phyloP scores from a whole-genome alignment of 2,113 vertebrate species.

The Oostethus manadensis region DNA sequence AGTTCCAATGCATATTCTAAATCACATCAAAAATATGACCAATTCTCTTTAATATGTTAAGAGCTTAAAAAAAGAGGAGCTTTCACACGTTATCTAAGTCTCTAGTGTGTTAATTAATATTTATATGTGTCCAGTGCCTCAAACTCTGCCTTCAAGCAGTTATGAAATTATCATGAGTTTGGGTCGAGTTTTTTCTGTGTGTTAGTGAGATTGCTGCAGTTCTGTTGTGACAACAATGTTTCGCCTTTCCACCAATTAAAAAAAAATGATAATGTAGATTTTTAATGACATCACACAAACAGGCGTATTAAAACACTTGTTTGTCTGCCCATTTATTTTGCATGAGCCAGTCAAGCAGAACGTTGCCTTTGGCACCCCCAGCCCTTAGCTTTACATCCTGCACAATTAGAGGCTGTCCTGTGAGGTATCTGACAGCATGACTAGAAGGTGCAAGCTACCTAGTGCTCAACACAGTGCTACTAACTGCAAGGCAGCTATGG shows the following conservation, averaged over 20 bases:
- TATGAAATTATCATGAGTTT: slow-evolving; percentile 76
- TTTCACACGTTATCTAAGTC: slow-evolving; percentile 63
- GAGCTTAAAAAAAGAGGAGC: slow-evolving; percentile 65
- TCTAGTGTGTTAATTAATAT: slow-evolving; percentile 78
- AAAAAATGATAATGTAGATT: slow-evolving; percentile 36
- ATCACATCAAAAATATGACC: slow-evolving; percentile 65
- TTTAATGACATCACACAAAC: slow-evolving; percentile 37
- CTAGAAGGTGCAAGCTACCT: slow-evolving; percentile 57
- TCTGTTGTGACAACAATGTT: slow-evolving; percentile 28
- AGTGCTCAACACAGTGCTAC: slow-evolving; percentile 53
- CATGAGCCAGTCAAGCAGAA: slow-evolving; percentile 54
- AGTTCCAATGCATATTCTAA: slow-evolving; percentile 67
- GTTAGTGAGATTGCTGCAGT: slow-evolving; percentile 35
- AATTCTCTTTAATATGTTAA: slow-evolving; percentile 61
- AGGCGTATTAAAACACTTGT: slow-evolving; percentile 40
- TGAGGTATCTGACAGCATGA: slow-evolving; percentile 67
- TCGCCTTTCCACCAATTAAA: slow-evolving; percentile 36
- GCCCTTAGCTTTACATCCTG: slow-evolving; percentile 63
- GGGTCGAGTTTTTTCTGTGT: slow-evolving; percentile 52
- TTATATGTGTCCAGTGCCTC: slow-evolving; percentile 77
- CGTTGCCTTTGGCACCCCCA: slow-evolving; percentile 54
- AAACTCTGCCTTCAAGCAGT: slow-evolving; percentile 76
- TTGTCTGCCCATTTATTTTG: slow-evolving; percentile 63
- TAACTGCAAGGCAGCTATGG: slow-evolving; percentile 61
- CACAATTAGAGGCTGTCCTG: slow-evolving; percentile 67